Evolutionary conservation across 2,888 invertebrate genomes (phyloP).

Genomic region (Melanargia galathea): DNA sequence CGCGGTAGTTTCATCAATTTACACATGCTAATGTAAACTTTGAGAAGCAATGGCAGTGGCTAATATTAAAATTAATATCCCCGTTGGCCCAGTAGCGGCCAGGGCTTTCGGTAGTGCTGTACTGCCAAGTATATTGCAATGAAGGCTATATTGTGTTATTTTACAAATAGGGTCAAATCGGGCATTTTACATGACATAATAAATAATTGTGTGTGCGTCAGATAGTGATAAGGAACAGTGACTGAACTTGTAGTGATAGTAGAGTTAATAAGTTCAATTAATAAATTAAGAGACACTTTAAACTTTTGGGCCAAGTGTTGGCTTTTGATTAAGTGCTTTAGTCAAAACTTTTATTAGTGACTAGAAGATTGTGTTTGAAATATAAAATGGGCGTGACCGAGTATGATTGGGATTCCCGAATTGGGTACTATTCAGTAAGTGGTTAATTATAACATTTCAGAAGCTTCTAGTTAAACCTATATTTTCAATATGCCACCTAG

Average conservation of each 20-base stretch:
- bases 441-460: constrained; percentile 37
- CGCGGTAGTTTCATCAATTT: background rate
- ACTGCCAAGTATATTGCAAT: constrained; percentile 58
- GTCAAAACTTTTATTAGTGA: constrained; percentile 50
- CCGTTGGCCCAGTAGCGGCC: constrained; percentile 75
- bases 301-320: constrained; percentile 43
- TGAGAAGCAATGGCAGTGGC: constrained; percentile 65
- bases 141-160: constrained; percentile 61
- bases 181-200: constrained; percentile 59
- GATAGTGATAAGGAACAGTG: constrained; percentile 61
- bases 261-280: constrained; percentile 28
- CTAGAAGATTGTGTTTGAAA: constrained; percentile 48
- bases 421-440: constrained; percentile 78
- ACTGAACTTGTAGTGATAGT: constrained; percentile 51
- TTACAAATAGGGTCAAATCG: constrained; percentile 56
- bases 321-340: constrained; percentile 39
- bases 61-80: constrained; percentile 80
- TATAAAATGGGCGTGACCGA: constrained; percentile 78
- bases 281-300: constrained; percentile 30
- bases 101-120: constrained; percentile 67
- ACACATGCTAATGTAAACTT: constrained; percentile 50
- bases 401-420: constrained; percentile 76
- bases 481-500: no score
- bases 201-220: constrained; percentile 72
- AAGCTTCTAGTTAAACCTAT: background rate